Conservation (phyloP, 2,888 invertebrate species). For the Hanleya hanleyi region DNA sequence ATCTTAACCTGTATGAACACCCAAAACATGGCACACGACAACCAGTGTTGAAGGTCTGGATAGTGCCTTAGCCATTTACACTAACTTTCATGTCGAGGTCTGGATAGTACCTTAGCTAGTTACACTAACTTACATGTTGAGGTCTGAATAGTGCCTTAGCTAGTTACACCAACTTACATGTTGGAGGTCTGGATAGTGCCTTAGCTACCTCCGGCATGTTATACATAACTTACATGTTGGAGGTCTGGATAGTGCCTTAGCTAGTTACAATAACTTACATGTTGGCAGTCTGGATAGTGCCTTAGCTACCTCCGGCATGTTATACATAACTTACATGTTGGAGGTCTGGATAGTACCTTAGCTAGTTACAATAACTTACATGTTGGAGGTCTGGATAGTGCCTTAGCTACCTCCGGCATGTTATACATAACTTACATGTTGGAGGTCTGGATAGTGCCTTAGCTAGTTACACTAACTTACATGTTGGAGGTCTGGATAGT, state of each 20-base stretch:
- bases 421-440: slow-evolving; percentile 99
- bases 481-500: slow-evolving; percentile 96
- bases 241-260: too few relatives aligned
- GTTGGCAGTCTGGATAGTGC: slow-evolving; percentile 98
- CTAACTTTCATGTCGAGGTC: slow-evolving; percentile 99
- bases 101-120: too few relatives aligned
- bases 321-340: slow-evolving; percentile 99
- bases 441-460: too few relatives aligned
- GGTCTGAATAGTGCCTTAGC: slow-evolving; percentile 98
- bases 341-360: too few relatives aligned
- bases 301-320: slow-evolving; percentile 99
- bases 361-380: slow-evolving; percentile 86
- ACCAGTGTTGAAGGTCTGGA: slow-evolving; percentile 97
- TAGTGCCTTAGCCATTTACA: slow-evolving; percentile 97
- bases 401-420: slow-evolving; percentile 99
- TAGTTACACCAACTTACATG: slow-evolving; percentile 91
- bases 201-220: slow-evolving; percentile 99
- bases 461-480: too few relatives aligned
- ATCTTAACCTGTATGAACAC: too few relatives aligned
- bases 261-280: slow-evolving; percentile 84
- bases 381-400: slow-evolving; percentile 96
- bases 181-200: slow-evolving; percentile 96
- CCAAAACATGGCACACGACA: too few relatives aligned
- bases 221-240: slow-evolving; percentile 98
- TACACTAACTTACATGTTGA: slow-evolving; percentile 88